Percentiles rank a stretch among this genome's conserved stretches.
These are phyloP conservation scores for Myotis davidii DNA, from an alignment of 2,113 vertebrate species.

Conservation along the genomic window DNA sequence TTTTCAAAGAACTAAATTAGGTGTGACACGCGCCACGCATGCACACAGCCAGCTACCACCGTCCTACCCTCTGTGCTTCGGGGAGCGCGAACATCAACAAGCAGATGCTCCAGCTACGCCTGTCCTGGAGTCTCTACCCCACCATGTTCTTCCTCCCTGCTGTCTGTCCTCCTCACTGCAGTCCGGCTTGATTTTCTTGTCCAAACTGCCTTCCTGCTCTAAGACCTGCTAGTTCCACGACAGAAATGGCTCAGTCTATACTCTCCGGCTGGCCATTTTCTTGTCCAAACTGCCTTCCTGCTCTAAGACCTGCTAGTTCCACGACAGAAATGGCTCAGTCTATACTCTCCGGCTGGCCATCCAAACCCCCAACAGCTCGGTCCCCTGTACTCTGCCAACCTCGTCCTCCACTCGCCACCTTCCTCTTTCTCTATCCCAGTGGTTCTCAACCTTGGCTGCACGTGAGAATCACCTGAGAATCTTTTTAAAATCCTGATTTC, in stretches of 20 bases:
- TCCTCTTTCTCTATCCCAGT: neutral
- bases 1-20: neutral
- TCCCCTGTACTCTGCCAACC: neutral
- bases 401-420: neutral
- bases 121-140: neutral
- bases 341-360: neutral
- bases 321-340: neutral
- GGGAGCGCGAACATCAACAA: neutral
- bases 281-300: neutral
- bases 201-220: neutral
- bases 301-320: neutral
- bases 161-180: neutral
- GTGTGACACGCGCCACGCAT: rapidly evolving
- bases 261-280: neutral
- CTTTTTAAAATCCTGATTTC: no score
- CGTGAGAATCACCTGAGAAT: no score
- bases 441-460: no score
- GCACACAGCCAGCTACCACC: rapidly evolving
- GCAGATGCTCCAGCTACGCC: neutral
- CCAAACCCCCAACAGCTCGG: neutral
- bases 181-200: neutral
- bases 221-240: neutral
- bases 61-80: neutral
- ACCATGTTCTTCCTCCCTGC: no score
- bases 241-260: neutral